Evolutionary conservation across 2,888 invertebrate genomes (phyloP), one percentile per base, ranked within the genome.

Genomic region (Melangyna quadrimaculata): DNA sequence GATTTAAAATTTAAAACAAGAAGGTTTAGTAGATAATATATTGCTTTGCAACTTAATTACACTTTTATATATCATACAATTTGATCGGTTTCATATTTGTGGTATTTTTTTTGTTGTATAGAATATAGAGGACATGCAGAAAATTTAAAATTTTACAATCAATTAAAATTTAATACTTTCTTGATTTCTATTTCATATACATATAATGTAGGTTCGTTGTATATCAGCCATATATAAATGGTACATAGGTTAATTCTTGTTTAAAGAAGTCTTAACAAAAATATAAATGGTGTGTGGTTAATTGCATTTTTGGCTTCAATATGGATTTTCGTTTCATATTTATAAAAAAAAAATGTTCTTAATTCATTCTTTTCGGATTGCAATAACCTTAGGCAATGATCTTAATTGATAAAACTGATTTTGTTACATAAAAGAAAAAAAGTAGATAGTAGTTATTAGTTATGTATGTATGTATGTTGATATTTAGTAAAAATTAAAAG

Each of bases 11-110:
- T 69, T 61, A 32, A 67, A 67, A 79, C 32, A 67, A 67, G 1
- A 24, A 67, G 22, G 32, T 48, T 19, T 67, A 57, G n/a, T 37
- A 35, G 9, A 53, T 10, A 12, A 7, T 22, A 6, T 43, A 72
- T 75, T 75, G 75, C 67, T 75, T 79, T 67, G 65, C 67, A 75
- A 71, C 79, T 48, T 24, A 78, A 78, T 78, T 53, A 82, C 55
- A 59, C 24, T 69, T 17, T 59, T 29, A 61, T 55, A 61, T 55
- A 45, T 71, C 22, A 53, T 65, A 65, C 14, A 43, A 40, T 61
- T 51, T 61, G 43, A 45, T 61, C 63, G 8, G 65, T 55, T 63
- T 61, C 10, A 19, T 17, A 53, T 59, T 69, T 48, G 19, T 29
- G 35, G 35, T 57, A 48, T 61, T 9, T 17, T 74, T 48, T 7